Percentiles rank a stretch among this genome's conserved stretches.
Evolutionary conservation across 2,888 invertebrate genomes (phyloP).

Genomic region (Drosophila demipolita): DNA sequence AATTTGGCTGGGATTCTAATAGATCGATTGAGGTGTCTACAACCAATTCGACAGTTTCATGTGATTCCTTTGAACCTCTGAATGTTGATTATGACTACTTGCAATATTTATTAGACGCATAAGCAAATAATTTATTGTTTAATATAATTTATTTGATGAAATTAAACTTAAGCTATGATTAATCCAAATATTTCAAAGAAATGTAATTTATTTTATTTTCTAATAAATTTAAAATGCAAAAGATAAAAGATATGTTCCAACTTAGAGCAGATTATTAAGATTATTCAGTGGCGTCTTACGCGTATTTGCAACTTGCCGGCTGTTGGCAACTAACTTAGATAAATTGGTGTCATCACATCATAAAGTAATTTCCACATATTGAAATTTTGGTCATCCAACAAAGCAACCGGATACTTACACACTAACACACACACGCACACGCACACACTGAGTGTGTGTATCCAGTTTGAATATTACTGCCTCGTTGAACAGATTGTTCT

Average conservation of each 20-base stretch:
- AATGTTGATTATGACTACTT: constrained; percentile 58
- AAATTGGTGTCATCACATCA: constrained; percentile 85
- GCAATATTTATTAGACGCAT: constrained; percentile 51
- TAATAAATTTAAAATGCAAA: background rate
- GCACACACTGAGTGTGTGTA: constrained; percentile 26
- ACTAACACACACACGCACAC: constrained; percentile 15
- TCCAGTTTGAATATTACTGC: constrained; percentile 43
- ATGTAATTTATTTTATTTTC: background rate
- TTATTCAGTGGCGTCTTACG: constrained; percentile 6
- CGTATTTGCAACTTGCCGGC: constrained; percentile 8
- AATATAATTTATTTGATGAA: background rate
- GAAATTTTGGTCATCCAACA: constrained; percentile 71
- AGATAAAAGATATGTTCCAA: background rate
- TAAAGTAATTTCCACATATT: constrained; percentile 84
- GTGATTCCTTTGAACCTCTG: constrained; percentile 32
- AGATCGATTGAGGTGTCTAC: constrained; percentile 14
- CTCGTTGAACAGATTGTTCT: constrained; percentile 55
- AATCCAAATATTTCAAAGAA: too few species aligned
- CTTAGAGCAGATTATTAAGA: background rate
- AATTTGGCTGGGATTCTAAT: constrained; percentile 37
- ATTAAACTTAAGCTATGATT: background rate
- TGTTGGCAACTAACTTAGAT: constrained; percentile 70
- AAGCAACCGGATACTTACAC: constrained; percentile 22
- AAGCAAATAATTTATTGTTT: background rate
- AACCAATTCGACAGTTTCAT: constrained; percentile 14